These are phyloP conservation scores for Meandrina meandrites DNA, from an alignment of 92 coral and sea anemone genomes.

Conservation along the genomic window DNA sequence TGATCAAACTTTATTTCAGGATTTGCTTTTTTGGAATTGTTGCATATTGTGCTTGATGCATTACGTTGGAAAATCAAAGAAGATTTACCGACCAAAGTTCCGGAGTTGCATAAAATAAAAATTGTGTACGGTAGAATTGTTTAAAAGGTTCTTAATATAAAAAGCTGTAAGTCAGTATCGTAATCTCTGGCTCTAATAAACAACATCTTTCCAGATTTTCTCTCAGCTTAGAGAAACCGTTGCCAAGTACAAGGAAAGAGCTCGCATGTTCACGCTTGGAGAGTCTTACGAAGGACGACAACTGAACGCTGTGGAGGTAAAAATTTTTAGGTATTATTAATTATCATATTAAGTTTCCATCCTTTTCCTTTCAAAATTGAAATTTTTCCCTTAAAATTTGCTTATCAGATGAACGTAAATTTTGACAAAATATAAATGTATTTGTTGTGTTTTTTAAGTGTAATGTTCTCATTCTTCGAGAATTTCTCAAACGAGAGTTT, in stretches of 20 bases:
- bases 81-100: neutral
- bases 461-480: too few relatives aligned
- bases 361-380: too few relatives aligned
- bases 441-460: too few relatives aligned
- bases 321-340: too few relatives aligned
- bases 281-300: slow-evolving; percentile 53
- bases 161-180: neutral
- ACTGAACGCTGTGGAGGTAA: slow-evolving; percentile 62
- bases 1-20: neutral
- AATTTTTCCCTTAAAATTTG: too few relatives aligned
- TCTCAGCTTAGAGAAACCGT: slow-evolving; percentile 8
- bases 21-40: too few relatives aligned
- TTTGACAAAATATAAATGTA: too few relatives aligned
- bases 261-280: slow-evolving; percentile 46
- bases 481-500: too few relatives aligned
- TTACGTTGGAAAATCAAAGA: too few relatives aligned
- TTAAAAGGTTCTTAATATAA: neutral
- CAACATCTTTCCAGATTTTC: neutral
- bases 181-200: neutral
- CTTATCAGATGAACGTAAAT: too few relatives aligned
- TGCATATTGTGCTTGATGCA: too few relatives aligned
- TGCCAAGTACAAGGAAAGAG: neutral
- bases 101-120: neutral
- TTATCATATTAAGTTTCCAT: too few relatives aligned
- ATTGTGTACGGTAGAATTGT: neutral